phyloP scores from a whole-genome alignment of 2,888 invertebrate species.

The Parnassius mnemosyne region DNA sequence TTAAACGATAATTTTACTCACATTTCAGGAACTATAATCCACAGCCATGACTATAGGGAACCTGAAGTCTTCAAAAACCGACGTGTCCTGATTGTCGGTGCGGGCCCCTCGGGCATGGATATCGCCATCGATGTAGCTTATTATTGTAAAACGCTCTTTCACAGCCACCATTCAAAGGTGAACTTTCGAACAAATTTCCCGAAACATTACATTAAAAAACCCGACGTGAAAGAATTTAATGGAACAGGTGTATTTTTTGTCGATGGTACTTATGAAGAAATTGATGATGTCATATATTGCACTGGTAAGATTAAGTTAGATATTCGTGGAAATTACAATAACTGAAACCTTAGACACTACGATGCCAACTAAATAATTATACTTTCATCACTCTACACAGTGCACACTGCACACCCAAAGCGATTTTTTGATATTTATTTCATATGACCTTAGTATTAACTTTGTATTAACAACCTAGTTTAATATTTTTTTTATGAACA shows the following conservation, averaged over 20 bases:
- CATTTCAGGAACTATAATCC: constrained; percentile 79
- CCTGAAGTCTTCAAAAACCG: constrained; percentile 80
- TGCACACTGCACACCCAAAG: no score
- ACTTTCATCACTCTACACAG: no score
- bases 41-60: constrained; percentile 87
- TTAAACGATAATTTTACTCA: background rate
- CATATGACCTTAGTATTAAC: no score
- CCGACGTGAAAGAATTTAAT: constrained; percentile 73
- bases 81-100: constrained; percentile 84
- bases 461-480: no score
- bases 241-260: constrained; percentile 78
- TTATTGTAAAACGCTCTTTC: constrained; percentile 63
- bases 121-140: constrained; percentile 82
- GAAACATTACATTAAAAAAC: constrained; percentile 70
- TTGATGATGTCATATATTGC: constrained; percentile 86
- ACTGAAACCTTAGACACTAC: no score
- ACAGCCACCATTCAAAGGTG: constrained; percentile 74
- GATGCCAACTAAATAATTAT: no score
- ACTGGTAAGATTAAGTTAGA: constrained; percentile 74
- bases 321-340: no score
- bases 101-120: constrained; percentile 87
- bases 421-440: no score
- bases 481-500: no score
- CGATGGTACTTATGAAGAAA: constrained; percentile 80
- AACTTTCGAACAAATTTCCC: constrained; percentile 67